Evolutionary conservation across 2,888 invertebrate genomes (phyloP), one percentile per base, ranked within the genome.

Genomic region (Macrosoma leucophasiata): DNA sequence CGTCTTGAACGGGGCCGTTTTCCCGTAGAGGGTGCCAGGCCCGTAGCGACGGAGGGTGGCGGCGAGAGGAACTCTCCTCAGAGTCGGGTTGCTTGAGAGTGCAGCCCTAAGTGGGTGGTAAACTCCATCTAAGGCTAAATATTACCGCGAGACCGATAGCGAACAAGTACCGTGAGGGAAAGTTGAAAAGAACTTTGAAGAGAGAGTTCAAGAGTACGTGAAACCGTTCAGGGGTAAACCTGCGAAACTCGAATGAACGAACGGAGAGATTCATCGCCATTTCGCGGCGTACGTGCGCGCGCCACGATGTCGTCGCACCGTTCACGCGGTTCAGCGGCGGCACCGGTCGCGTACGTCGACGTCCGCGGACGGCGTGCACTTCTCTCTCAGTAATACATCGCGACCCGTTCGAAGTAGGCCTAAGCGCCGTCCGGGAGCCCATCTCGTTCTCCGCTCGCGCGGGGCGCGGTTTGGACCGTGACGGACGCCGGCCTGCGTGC

Each of bases 181-280:
- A 89, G 88, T 77, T 88, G 87, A 85, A 88, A 88, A 89, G 87
- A 81, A 88, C 88, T 88, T 86, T 87, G 87, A 87, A 88, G 84
- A 88, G 69, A 77, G 75, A 78, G 76, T 78, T 74, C 64, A 79
- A 76, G 57, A 79, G 76, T 68, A 71, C 73, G 78, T 84, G 79
- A 64, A 64, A 84, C 77, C 74, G 81, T 71, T 73, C 79, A 76
- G 72, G 71, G 77, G 77, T 75, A 81, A 82, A 72, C 77, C 86
- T 77, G 87, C 87, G 78, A 87, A 87, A 76, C 76, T 75, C 71
- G 70, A 78, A 77, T 71, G 71, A 69, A 66, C 62, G 67, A 70
- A 68, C 68, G 66, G 67, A 63, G 67, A 71, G 64, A 69, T 71
- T 71, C 66, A 73, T 52, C 60, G 58, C 56, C 52, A 57, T 52